Conservation (phyloP, 2,888 invertebrate species). For the Drosophila rellima region DNA sequence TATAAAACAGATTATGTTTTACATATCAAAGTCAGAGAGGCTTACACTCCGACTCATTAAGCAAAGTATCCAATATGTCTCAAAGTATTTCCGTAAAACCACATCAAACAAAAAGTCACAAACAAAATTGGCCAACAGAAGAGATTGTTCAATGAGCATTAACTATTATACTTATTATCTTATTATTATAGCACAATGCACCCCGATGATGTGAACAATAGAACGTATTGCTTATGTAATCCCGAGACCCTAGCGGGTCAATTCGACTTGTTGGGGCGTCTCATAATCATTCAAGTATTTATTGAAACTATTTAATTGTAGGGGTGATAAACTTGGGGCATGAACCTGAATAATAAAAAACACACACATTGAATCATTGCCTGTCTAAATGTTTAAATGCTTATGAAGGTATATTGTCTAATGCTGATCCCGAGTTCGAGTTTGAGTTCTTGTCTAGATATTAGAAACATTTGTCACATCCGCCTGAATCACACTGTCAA, state of each 20-base stretch:
- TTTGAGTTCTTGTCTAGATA: constrained; percentile 5
- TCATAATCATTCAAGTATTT: constrained; percentile 5
- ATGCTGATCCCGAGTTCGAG: constrained; percentile 37
- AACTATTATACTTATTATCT: constrained; percentile 10
- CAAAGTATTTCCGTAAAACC: constrained; percentile 51
- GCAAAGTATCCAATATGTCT: constrained; percentile 41
- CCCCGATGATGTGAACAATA: constrained; percentile 44
- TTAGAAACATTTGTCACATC: constrained; percentile 37
- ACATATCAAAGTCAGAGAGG: constrained; percentile 51
- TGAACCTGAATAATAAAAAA: constrained; percentile 65
- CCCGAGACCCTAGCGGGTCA: neutral
- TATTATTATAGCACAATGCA: constrained; percentile 54
- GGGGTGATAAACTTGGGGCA: constrained; percentile 46
- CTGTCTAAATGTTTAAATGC: constrained; percentile 27
- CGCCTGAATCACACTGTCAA: constrained; percentile 30
- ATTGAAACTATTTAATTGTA: constrained; percentile 54
- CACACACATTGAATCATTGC: constrained; percentile 48
- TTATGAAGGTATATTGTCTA: constrained; percentile 64
- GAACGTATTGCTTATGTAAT: constrained; percentile 8
- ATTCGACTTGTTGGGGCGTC: constrained; percentile 3
- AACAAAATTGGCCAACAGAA: constrained; percentile 35
- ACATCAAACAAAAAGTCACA: constrained; percentile 31
- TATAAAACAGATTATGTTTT: constrained; percentile 36
- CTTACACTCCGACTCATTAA: constrained; percentile 31
- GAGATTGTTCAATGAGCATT: constrained; percentile 41